A percentile compares a stretch with the other conserved stretches of the same genome.
These are phyloP conservation scores for Peromyscus melanophrys DNA, from an alignment of 2,797 vertebrate genomes.

Conservation along the genomic window DNA sequence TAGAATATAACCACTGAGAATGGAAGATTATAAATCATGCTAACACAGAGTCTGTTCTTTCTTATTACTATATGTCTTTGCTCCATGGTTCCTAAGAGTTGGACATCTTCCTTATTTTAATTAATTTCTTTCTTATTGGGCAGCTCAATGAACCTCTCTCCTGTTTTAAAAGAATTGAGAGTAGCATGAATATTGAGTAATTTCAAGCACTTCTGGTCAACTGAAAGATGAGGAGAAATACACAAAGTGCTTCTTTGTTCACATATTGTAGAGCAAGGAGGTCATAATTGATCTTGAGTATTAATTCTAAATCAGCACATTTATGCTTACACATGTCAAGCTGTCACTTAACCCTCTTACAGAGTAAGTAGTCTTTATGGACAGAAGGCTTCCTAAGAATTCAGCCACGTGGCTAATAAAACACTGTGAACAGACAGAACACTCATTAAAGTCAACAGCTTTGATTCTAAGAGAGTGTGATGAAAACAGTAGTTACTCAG, in stretches of 20 bases:
- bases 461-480: background rate
- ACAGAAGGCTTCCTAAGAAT: background rate
- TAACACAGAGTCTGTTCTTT: background rate
- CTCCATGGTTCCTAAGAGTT: background rate
- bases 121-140: background rate
- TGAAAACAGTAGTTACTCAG: background rate
- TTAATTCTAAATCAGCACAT: background rate
- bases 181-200: background rate
- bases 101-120: background rate
- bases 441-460: background rate
- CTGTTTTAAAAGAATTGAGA: background rate
- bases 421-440: background rate
- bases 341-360: background rate
- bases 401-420: background rate
- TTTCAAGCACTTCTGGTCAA: background rate
- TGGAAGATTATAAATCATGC: background rate
- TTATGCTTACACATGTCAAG: background rate
- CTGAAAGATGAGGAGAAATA: background rate
- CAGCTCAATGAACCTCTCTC: background rate
- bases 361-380: background rate
- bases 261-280: background rate
- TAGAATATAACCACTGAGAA: background rate
- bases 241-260: background rate
- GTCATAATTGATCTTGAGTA: background rate
- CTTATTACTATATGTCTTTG: background rate